A percentile compares a stretch with the other conserved stretches of the same genome.
Evolutionary conservation across 2,113 vertebrate genomes (phyloP).

Genomic region (Trichomycterus rosablanca): DNA sequence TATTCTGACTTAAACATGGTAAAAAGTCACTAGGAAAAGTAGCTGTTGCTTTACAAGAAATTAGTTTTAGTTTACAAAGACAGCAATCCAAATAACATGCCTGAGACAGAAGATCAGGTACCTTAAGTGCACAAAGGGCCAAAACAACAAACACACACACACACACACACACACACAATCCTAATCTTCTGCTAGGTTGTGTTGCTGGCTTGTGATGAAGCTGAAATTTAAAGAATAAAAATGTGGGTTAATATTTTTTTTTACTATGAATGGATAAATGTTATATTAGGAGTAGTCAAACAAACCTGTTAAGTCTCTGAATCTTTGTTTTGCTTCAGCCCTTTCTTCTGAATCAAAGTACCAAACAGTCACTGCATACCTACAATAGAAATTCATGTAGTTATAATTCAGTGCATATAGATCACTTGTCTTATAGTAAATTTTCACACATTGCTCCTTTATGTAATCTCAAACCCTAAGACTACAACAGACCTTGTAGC

Average conservation of each 20-base stretch:
- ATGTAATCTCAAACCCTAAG: not conserved
- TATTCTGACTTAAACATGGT: not conserved
- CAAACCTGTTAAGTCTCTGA: slow-evolving; percentile 78
- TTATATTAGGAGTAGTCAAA: not conserved
- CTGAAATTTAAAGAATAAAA: slow-evolving; percentile 36
- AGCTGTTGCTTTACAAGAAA: not conserved
- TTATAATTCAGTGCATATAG: not conserved
- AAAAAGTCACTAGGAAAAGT: slow-evolving; percentile 2
- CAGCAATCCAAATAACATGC: not conserved
- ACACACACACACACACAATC: slow-evolving; percentile 2
- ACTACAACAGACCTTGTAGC: slow-evolving; percentile 71
- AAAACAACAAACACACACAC: slow-evolving; percentile 9
- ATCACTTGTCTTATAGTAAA: slow-evolving; percentile 55
- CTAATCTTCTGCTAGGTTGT: slow-evolving; percentile 19
- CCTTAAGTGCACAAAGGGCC: slow-evolving; percentile 14
- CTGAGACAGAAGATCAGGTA: slow-evolving; percentile 4
- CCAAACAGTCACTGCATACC: slow-evolving; percentile 95
- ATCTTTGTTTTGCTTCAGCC: slow-evolving; percentile 90
- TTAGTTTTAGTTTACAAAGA: slow-evolving; percentile 1
- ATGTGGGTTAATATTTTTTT: not conserved
- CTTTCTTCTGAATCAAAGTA: slow-evolving; percentile 94
- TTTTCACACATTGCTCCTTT: not conserved
- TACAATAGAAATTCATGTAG: slow-evolving; percentile 54
- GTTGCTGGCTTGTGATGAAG: slow-evolving; percentile 22
- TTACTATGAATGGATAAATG: not conserved